Percentiles rank a stretch among this genome's conserved stretches.
Conservation (phyloP, 2,113 vertebrate species). For the Hemibagrus wyckioides region DNA sequence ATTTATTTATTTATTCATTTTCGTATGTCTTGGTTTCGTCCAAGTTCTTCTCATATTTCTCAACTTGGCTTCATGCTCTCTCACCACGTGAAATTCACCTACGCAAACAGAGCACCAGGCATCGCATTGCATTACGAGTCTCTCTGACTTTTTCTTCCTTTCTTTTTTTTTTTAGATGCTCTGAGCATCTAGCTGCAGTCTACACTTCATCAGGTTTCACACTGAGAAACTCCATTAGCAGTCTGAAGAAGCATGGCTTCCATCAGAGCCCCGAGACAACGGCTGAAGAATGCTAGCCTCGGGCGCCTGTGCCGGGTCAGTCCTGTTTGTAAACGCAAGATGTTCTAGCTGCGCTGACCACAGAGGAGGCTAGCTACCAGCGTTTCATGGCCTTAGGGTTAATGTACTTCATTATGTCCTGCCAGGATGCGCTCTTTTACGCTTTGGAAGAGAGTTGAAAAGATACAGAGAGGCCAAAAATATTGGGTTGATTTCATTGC, state of each 20-base stretch:
- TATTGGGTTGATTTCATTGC: not conserved
- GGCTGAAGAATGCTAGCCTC: constrained; percentile 4
- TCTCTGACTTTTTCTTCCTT: not conserved
- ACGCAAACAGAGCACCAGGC: not conserved
- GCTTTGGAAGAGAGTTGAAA: not conserved
- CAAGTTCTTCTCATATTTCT: not conserved
- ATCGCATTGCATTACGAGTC: too few relatives aligned
- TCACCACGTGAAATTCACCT: not conserved
- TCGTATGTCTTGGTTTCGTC: not conserved
- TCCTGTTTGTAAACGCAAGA: constrained; percentile 35
- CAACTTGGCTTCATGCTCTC: not conserved
- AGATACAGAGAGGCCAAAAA: constrained; percentile 18
- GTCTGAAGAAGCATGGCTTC: constrained; percentile 19
- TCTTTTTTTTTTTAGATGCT: not conserved
- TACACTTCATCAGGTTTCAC: constrained; percentile 29
- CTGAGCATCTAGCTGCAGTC: not conserved
- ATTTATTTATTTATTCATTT: not conserved
- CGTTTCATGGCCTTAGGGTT: constrained; percentile 33
- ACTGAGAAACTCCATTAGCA: constrained; percentile 41
- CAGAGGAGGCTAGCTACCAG: not conserved
- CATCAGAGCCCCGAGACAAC: constrained; percentile 24
- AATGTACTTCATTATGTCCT: constrained; percentile 35
- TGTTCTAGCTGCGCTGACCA: constrained; percentile 34
- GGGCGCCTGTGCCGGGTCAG: not conserved
- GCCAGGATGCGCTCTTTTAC: constrained; percentile 1